Base-by-base conservation (phyloP, 2,888 invertebrate species). In the Drosophila niveifrons region DNA sequence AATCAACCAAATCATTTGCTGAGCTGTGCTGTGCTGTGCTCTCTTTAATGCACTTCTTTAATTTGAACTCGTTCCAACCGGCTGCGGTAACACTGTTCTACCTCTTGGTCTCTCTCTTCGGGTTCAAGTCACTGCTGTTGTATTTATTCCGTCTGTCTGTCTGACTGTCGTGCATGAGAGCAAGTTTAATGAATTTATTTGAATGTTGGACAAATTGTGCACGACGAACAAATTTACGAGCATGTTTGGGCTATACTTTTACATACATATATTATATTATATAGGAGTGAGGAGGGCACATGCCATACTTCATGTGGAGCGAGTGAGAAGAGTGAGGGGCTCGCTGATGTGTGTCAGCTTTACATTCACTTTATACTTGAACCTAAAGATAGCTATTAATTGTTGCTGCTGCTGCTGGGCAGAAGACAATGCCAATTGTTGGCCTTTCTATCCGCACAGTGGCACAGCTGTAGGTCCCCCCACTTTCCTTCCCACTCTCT, bases 191-290 rank as follows among this genome's bases (percentile, higher is more conserved):
- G 88, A 89, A 89, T 86, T 86, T 86, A 86, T 86, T 88, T 89
- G 86, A 85, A 86, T 86, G 88, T 85, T 89, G 88, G 85, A 86
- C 85, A 86, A 86, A 89, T 86, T 86, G 85, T 88, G 82, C 89
- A 88, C 86, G 89, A 86, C 88, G 85, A 82, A 71, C 75, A 80
- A 80, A 85, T 85, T 85, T 85, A 85, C 82, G 89, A 89, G 70
- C 82, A 75, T 82, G 72, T 66, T 72, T 72, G 52, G 68, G 50
- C 36, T 61, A 62, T 78, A 61, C 57, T 57, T 74, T 59, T 56
- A 58, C 55, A 43, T 39, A 47, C 55, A 29, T n/a, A 36, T 18
- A 50, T 15, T 6, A 23, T 52, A 13, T 39, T 18, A 6, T 23
- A 23, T 15, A 18, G 31, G 34, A 36, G 23, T 31, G 51, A 36